Evolutionary conservation across 2,888 invertebrate species (phyloP).

Genomic region (Caenorhabditis sp.): DNA sequence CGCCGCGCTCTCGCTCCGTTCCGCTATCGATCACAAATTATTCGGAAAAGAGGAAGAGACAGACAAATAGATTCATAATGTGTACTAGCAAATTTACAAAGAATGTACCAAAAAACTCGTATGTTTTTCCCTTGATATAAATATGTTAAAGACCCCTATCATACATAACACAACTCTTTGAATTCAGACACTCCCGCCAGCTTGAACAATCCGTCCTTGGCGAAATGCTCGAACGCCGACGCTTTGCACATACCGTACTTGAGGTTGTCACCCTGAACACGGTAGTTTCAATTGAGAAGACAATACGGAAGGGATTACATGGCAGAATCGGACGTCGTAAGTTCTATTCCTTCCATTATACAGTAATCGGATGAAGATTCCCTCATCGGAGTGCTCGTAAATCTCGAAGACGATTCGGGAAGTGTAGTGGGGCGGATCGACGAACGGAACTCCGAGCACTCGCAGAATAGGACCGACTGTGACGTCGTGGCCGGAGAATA

Average conservation of each 20-base stretch:
- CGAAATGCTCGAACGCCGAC: slow-evolving; percentile 46
- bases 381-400: slow-evolving; percentile 48
- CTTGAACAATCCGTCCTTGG: slow-evolving; percentile 31
- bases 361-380: slow-evolving; percentile 53
- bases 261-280: slow-evolving; percentile 24
- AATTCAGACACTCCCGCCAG: slow-evolving; percentile 32
- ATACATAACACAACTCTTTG: slow-evolving; percentile 41
- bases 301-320: slow-evolving; percentile 3
- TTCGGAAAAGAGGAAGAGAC: not conserved
- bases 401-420: slow-evolving; percentile 88
- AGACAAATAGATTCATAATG: not conserved
- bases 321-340: slow-evolving; percentile 57
- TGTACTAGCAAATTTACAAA: not conserved
- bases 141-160: not conserved
- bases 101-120: slow-evolving; percentile 8
- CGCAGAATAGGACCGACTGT: slow-evolving; percentile 64
- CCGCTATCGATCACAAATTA: not conserved
- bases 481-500: slow-evolving; percentile 68
- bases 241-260: slow-evolving; percentile 56
- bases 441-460: slow-evolving; percentile 59
- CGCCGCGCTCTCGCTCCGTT: not conserved
- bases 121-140: slow-evolving; percentile 7
- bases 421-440: slow-evolving; percentile 86
- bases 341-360: slow-evolving; percentile 63
- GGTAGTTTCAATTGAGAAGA: not conserved